Evolutionary conservation across 2,888 invertebrate genomes (phyloP), one percentile per base, ranked within the genome.

Genomic region (Chromoteleia sp.): DNA sequence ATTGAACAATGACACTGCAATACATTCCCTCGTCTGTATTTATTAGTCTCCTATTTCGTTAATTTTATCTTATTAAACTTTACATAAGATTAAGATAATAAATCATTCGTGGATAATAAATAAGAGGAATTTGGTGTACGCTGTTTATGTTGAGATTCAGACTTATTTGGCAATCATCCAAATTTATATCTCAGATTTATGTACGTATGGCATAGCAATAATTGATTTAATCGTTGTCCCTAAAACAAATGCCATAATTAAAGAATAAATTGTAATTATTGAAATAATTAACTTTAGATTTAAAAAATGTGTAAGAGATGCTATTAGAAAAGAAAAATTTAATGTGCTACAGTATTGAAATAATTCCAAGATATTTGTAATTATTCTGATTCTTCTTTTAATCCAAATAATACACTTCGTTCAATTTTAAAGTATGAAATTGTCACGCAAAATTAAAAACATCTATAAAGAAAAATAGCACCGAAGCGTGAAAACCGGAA

Each of bases 101-200:
- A 61, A 73, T 73, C 41, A 73, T 25, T 19, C 12, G 14, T n/a
- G 48, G 61, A 61, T 52, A 43, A 73, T 61, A 73, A 73, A 73
- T 52, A 61, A 36, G 52, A 36, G 29, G 19, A 61, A 61, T 52
- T 50, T 33, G 15, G 54, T 33, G 41, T 41, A 21, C n/a, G 48
- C 56, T 61, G 52, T 52, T 73, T 73, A 41, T 17, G 59, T 50
- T 30, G 59, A 61, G 54, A 54, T 48, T 56, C 41, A 30, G 50
- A 65, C 17, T 56, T 50, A 50, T 48, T 65, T 75, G 74, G 74
- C 74, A 65, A 21, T 48, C 50, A 65, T 45, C 74, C 74, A 75
- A 75, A 48, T 75, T 56, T 65, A 65, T 65, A 75, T 48, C 65
- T 56, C 33, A 58, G 30, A 65, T 48, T 65, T 75, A 48, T 45